These are phyloP conservation scores for Sebastes fasciatus DNA, from an alignment of 2,113 vertebrate species.

Conservation along the genomic window DNA sequence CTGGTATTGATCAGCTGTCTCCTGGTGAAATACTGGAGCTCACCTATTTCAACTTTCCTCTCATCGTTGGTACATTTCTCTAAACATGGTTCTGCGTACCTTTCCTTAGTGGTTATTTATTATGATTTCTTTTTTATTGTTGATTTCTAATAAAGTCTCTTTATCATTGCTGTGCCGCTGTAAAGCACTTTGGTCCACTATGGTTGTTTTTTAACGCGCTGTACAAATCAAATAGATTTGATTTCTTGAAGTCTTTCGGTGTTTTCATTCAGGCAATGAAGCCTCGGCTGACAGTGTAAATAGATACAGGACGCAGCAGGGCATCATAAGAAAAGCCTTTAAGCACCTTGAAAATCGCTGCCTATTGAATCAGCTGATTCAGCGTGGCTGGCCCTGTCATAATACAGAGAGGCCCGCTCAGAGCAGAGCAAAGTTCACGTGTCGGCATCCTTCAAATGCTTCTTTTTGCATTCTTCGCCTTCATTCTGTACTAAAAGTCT, in stretches of 20 bases:
- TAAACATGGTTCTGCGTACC: not conserved
- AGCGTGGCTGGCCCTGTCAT: not conserved
- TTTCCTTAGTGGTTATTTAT: not conserved
- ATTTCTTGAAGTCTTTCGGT: not conserved
- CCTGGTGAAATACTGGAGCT: not conserved
- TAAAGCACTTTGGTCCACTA: no score
- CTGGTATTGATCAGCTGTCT: not conserved
- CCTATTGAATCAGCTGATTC: constrained; percentile 18
- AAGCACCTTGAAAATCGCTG: constrained; percentile 13
- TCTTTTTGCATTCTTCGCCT: not conserved
- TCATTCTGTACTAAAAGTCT: not conserved
- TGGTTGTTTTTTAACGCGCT: no score
- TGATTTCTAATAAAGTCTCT: no score
- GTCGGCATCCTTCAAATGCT: not conserved
- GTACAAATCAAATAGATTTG: no score
- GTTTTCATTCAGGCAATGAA: not conserved
- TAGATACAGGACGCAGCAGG: constrained; percentile 2
- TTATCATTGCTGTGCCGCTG: no score
- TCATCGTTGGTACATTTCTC: not conserved
- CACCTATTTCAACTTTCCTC: not conserved
- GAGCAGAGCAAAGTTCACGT: not conserved
- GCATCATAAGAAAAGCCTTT: constrained; percentile 16
- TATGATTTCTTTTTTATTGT: no score
- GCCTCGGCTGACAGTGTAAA: not conserved
- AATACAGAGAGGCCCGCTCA: constrained; percentile 1